A percentile compares a stretch with the other conserved stretches of the same genome.
phyloP scores from a whole-genome alignment of 2,113 vertebrate species.

The Podilymbus podiceps region DNA sequence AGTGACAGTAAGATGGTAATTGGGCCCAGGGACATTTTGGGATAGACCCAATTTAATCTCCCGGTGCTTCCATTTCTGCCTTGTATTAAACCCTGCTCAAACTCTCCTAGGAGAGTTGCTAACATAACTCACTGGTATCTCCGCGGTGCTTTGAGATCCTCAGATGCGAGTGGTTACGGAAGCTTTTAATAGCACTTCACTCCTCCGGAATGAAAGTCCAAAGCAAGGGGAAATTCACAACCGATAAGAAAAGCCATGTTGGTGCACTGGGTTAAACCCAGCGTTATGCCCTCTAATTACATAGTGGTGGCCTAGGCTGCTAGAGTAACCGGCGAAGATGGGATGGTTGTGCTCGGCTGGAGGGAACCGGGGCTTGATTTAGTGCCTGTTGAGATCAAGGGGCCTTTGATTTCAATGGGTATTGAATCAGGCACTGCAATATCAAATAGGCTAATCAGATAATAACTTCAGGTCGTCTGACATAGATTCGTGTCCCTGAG shows the following conservation, averaged over 20 bases:
- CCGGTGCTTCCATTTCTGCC: neutral
- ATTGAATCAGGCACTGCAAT: slow-evolving; percentile 41
- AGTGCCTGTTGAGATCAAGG: slow-evolving; percentile 52
- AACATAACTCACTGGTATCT: neutral
- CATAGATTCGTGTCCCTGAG: neutral
- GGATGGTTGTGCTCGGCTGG: slow-evolving; percentile 41
- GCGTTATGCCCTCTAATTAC: slow-evolving; percentile 50
- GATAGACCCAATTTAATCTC: neutral
- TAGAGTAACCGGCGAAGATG: neutral
- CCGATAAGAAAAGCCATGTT: slow-evolving; percentile 48
- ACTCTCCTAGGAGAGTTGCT: slow-evolving; percentile 20
- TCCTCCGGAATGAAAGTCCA: slow-evolving; percentile 29
- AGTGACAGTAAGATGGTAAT: neutral
- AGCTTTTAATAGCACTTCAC: slow-evolving; percentile 48
- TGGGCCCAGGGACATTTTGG: neutral
- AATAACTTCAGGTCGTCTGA: slow-evolving; percentile 22
- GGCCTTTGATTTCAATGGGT: slow-evolving; percentile 54
- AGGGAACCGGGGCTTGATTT: slow-evolving; percentile 22
- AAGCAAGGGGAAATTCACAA: slow-evolving; percentile 38
- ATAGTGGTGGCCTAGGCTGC: slow-evolving; percentile 26
- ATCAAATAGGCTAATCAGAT: slow-evolving; percentile 57
- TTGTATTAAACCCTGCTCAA: neutral
- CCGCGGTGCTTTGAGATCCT: slow-evolving; percentile 41
- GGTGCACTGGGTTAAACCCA: slow-evolving; percentile 43
- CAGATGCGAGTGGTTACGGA: neutral